Conservation (phyloP, 2,888 invertebrate species). For the Polymixis flavicincta region DNA sequence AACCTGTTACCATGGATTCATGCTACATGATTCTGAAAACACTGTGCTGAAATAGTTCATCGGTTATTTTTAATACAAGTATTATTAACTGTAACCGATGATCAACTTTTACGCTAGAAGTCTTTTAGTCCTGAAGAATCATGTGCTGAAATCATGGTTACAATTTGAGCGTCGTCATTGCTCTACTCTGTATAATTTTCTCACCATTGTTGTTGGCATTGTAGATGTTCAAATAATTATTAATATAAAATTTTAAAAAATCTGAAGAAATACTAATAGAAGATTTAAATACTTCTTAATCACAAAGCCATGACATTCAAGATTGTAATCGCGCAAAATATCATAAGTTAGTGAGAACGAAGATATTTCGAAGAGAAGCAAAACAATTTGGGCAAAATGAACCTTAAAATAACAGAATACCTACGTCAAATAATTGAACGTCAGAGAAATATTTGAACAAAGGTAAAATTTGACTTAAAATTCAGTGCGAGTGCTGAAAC, state of each 20-base stretch:
- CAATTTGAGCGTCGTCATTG: no score
- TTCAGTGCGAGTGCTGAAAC: conserved; percentile 33
- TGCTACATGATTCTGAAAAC: no score
- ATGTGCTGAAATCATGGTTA: no score
- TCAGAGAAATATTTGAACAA: background rate
- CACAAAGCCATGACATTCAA: background rate
- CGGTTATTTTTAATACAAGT: no score
- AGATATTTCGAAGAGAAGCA: background rate
- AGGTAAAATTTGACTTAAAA: conserved; percentile 15
- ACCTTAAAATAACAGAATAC: background rate
- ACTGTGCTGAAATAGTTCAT: no score
- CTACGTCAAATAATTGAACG: background rate
- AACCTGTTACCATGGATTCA: no score
- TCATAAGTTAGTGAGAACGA: background rate
- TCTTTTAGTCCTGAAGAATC: no score
- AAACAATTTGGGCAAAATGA: background rate
- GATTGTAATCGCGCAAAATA: background rate
- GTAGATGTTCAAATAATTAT: no score
- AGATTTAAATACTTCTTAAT: background rate
- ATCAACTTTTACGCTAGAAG: no score
- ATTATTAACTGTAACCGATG: no score
- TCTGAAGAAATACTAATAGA: no score
- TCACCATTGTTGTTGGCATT: background rate
- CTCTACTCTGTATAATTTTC: background rate
- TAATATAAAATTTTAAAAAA: no score